These are phyloP conservation scores for Ochlodes sylvanus DNA, from an alignment of 2,888 invertebrate genomes.

Conservation along the genomic window DNA sequence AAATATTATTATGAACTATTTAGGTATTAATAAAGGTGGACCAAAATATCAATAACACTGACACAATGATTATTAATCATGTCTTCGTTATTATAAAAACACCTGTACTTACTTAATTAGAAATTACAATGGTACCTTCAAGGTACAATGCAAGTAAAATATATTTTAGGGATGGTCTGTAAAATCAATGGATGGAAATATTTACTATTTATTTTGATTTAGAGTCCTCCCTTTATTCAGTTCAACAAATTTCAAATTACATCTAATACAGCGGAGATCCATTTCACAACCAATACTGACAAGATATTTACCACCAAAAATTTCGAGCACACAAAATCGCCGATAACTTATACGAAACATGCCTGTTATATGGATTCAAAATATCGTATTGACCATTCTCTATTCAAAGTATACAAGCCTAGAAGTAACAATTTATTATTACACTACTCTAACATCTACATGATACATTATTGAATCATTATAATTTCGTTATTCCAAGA, in stretches of 20 bases:
- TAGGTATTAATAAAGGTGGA: conserved; percentile 1
- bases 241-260: conserved; percentile 4
- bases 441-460: conserved; percentile 7
- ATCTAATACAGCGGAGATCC: conserved; percentile 15
- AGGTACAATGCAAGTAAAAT: background rate
- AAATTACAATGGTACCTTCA: too few species aligned
- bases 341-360: background rate
- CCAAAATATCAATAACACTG: background rate
- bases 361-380: background rate
- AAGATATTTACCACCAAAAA: conserved; percentile 22
- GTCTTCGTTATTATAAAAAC: too few species aligned
- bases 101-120: too few species aligned
- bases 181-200: background rate
- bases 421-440: background rate
- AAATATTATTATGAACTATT: background rate
- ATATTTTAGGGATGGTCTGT: background rate
- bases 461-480: conserved; percentile 5
- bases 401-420: background rate
- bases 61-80: background rate
- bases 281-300: conserved; percentile 36
- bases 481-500: conserved; percentile 13
- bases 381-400: background rate
- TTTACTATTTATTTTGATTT: background rate
- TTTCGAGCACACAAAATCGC: conserved; percentile 7
- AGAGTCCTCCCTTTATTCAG: background rate